A percentile compares a stretch with the other conserved stretches of the same genome.
These are phyloP conservation scores for Mesocricetus auratus DNA, from an alignment of 2,113 vertebrate genomes.

Conservation along the genomic window DNA sequence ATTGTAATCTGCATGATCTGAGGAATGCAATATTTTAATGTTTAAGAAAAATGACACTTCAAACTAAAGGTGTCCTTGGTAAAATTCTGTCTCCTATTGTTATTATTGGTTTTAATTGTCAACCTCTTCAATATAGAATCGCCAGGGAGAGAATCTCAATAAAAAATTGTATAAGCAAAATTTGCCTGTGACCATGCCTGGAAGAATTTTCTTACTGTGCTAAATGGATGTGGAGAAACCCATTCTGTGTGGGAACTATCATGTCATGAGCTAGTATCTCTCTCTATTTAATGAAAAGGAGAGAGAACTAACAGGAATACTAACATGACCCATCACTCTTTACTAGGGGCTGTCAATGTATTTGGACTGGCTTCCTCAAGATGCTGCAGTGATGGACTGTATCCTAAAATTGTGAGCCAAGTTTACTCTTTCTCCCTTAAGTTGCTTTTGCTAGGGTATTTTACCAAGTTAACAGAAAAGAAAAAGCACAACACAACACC, in stretches of 20 bases:
- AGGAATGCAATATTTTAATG: background rate
- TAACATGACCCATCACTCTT: background rate
- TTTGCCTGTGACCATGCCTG: background rate
- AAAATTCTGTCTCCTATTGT: background rate
- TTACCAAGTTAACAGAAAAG: background rate
- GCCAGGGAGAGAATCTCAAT: background rate
- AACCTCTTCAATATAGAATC: background rate
- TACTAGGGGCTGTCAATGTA: background rate
- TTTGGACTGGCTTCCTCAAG: background rate
- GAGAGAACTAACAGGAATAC: background rate
- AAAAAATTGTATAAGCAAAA: background rate
- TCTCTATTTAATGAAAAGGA: background rate
- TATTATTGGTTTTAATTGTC: background rate
- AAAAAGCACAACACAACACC: too few relatives aligned
- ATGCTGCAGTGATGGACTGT: background rate
- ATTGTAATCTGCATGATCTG: background rate
- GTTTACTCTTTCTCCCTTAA: background rate
- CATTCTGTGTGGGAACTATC: rapidly evolving
- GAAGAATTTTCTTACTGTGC: background rate
- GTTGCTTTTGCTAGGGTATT: background rate
- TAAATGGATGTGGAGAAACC: background rate
- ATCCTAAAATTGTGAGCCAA: background rate
- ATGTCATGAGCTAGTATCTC: background rate
- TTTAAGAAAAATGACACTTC: background rate
- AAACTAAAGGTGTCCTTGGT: background rate